Evolutionary conservation across 2,888 invertebrate genomes (phyloP), one percentile per base, ranked within the genome.

Genomic region (Phlogophora meticulosa): DNA sequence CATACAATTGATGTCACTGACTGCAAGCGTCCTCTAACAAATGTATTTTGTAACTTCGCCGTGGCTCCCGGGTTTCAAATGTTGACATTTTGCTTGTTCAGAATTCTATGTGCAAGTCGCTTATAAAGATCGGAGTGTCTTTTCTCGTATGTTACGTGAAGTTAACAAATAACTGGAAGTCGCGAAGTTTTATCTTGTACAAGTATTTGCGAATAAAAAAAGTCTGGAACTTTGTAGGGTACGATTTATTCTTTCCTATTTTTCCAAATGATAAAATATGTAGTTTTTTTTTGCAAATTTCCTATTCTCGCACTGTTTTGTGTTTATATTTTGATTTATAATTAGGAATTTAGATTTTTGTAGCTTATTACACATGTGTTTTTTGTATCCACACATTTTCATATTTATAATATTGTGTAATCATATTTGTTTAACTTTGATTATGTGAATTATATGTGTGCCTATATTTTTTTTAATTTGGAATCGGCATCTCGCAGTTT

Each of bases 1-100:
- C 38, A 34, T 34, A 76, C 63, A 65, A 73, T 73, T 62, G 67
- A 79, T 73, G 79, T 73, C 80, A 65, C 48, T 64, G 66, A 76
- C 71, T 73, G 52, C 65, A 56, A 60, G 64, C 38, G 78, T 72
- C 55, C 62, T 57, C 66, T 65, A 55, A 78, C 58, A 75, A 75
- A 75, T 67, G 48, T 55, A 55, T 78, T 67, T 78, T 72, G 72
- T 72, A 73, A 78, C 60, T 57, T 38, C 34, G 45, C n/a, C 49
- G 49, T n/a, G 34, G 59, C 60, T 64, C 15, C 56, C 22, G n/a
- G 32, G 17, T 67, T 13, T 43, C 34, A 58, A 69, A 63, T 34
- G 65, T 55, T 74, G 51, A 58, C 61, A 70, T 74, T 72, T 57
- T 52, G 40, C 58, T 66, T 45, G 57, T 67, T 59, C 46, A 46